phyloP scores from a whole-genome alignment of 2,797 vertebrate species.

The Prionace glauca region DNA sequence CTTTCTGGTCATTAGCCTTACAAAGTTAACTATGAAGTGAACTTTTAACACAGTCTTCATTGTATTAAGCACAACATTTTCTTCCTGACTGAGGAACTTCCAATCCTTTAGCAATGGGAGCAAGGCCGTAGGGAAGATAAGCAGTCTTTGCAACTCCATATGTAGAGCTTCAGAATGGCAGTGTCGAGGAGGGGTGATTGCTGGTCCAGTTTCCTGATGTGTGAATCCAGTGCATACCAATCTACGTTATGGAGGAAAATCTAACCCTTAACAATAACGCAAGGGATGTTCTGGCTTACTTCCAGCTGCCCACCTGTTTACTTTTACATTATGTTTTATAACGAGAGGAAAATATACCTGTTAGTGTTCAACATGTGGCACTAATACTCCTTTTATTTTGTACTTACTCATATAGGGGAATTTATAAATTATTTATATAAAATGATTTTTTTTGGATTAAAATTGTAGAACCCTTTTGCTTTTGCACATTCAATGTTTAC shows the following conservation, averaged over 20 bases:
- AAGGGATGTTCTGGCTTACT: neutral
- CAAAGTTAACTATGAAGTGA: neutral
- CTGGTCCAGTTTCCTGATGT: neutral
- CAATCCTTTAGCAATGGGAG: neutral
- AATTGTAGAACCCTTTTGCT: conserved; percentile 54
- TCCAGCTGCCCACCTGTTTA: neutral
- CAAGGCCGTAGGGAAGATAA: neutral
- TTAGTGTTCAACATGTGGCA: conserved; percentile 49
- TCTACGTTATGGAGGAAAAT: neutral
- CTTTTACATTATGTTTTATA: neutral
- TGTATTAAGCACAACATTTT: neutral
- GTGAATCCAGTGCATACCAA: neutral
- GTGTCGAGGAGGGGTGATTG: neutral
- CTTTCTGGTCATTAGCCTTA: neutral
- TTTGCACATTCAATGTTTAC: conserved; percentile 61
- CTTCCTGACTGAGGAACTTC: neutral
- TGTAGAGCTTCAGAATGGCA: neutral
- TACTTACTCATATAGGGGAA: conserved; percentile 57
- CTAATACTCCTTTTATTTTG: conserved; percentile 54
- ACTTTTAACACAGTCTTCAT: neutral
- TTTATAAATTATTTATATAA: conserved; percentile 66
- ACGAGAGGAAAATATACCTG: neutral
- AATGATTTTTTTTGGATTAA: conserved; percentile 49
- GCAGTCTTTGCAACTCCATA: neutral
- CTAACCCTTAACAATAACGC: neutral